Evolutionary conservation across 64 coral and sea anemone species (phyloP).

Genomic region (Pocillopora damicornis): DNA sequence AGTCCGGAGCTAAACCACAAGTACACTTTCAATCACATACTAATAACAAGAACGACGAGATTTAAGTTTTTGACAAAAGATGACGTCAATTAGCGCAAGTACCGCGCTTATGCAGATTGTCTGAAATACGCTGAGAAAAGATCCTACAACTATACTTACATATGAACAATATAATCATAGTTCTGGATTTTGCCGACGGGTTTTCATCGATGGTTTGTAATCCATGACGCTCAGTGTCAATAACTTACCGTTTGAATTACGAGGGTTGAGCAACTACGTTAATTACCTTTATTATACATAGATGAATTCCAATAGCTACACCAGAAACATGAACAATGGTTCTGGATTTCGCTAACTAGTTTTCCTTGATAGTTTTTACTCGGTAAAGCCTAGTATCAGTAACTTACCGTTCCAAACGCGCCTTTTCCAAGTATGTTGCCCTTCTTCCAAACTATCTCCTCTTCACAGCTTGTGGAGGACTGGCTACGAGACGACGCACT

Average conservation of each 20-base stretch:
- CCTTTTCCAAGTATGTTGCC: conserved; percentile 90
- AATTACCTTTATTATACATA: no score
- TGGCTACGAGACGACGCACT: conserved; percentile 45
- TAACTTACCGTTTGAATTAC: conserved; percentile 84
- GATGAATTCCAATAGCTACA: no score
- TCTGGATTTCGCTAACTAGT: not conserved
- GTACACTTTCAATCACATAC: no score
- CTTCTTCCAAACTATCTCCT: conserved; percentile 94
- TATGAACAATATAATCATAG: no score
- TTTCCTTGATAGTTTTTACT: not conserved
- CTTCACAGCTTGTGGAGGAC: conserved; percentile 69
- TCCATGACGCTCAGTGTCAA: not conserved
- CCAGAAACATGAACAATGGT: no score
- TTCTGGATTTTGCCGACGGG: not conserved
- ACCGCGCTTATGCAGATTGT: no score
- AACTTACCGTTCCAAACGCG: conserved; percentile 92
- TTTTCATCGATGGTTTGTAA: not conserved
- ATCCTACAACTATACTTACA: no score
- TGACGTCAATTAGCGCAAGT: conserved; percentile 44
- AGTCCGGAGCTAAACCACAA: no score
- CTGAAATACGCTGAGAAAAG: no score
- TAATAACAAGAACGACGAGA: no score
- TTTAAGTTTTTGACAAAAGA: no score
- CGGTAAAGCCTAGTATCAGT: not conserved
- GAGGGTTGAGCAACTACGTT: not conserved